A percentile compares a stretch with the other conserved stretches of the same genome.
Conservation (phyloP, 1,140 invertebrate genomes). For the Pantala flavescens region DNA sequence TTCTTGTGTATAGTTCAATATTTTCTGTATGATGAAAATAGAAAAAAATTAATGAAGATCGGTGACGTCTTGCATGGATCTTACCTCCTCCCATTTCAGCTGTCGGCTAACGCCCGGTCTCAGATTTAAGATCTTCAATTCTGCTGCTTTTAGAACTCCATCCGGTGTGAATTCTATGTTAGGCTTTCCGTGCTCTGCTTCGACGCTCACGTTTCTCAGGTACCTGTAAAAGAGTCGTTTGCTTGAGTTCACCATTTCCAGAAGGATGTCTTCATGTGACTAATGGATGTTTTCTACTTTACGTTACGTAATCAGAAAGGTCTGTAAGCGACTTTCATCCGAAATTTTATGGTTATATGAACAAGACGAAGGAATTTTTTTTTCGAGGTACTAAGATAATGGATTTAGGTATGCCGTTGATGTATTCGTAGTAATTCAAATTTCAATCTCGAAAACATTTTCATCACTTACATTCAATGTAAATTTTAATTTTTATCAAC, state of each 20-base stretch:
- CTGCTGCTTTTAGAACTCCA: slow-evolving; percentile 72
- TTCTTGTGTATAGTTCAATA: too few species aligned
- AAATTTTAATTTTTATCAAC: too few species aligned
- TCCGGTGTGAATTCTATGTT: slow-evolving; percentile 80
- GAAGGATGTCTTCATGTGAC: background rate
- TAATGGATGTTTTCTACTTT: background rate
- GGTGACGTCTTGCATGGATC: slow-evolving; percentile 19
- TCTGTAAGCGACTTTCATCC: background rate
- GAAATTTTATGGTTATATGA: background rate
- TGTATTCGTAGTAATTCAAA: too few species aligned
- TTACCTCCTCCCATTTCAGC: slow-evolving; percentile 82
- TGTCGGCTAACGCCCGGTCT: slow-evolving; percentile 62
- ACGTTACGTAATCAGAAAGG: background rate
- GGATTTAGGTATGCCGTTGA: too few species aligned
- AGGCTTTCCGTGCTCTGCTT: slow-evolving; percentile 59
- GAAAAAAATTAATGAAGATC: too few species aligned
- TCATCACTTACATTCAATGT: too few species aligned
- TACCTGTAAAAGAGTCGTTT: slow-evolving; percentile 45
- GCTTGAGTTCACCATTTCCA: too few species aligned
- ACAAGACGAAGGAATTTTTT: background rate
- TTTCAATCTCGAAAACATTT: too few species aligned
- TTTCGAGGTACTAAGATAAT: too few species aligned
- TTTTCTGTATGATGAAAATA: too few species aligned
- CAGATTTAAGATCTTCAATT: slow-evolving; percentile 88
- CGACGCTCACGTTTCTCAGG: slow-evolving; percentile 71